Percentiles rank a stretch among this genome's conserved stretches.
phyloP scores from a whole-genome alignment of 2,113 vertebrate species.

The Spermophilus dauricus region DNA sequence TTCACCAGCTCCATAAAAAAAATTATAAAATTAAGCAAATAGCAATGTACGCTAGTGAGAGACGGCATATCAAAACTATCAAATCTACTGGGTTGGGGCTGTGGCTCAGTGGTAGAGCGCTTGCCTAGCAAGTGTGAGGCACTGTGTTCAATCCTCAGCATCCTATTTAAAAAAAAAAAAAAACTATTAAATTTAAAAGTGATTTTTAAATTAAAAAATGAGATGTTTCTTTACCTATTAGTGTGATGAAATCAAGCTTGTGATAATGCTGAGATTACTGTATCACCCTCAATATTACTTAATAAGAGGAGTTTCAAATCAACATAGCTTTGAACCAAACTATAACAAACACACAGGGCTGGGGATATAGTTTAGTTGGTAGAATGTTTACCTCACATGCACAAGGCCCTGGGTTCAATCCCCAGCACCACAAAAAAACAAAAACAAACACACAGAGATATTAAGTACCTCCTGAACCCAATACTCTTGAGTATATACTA shows the following conservation, averaged over 20 bases:
- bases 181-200: too few relatives aligned
- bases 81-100: not conserved
- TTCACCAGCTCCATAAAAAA: too few relatives aligned
- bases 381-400: too few relatives aligned
- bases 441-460: not conserved
- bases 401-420: too few relatives aligned
- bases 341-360: not conserved
- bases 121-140: too few relatives aligned
- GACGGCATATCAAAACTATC: not conserved
- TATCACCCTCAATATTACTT: not conserved
- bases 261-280: not conserved
- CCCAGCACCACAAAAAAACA: too few relatives aligned
- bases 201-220: not conserved
- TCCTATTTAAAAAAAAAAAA: too few relatives aligned
- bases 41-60: not conserved
- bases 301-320: constrained; percentile 5
- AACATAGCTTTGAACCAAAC: not conserved
- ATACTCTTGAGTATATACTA: not conserved
- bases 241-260: not conserved
- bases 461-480: not conserved
- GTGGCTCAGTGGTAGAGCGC: too few relatives aligned
- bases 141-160: too few relatives aligned
- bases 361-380: too few relatives aligned
- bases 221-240: not conserved
- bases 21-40: not conserved